Evolutionary conservation across 2,797 vertebrate genomes (phyloP).

Genomic region (Ataeniobius toweri): DNA sequence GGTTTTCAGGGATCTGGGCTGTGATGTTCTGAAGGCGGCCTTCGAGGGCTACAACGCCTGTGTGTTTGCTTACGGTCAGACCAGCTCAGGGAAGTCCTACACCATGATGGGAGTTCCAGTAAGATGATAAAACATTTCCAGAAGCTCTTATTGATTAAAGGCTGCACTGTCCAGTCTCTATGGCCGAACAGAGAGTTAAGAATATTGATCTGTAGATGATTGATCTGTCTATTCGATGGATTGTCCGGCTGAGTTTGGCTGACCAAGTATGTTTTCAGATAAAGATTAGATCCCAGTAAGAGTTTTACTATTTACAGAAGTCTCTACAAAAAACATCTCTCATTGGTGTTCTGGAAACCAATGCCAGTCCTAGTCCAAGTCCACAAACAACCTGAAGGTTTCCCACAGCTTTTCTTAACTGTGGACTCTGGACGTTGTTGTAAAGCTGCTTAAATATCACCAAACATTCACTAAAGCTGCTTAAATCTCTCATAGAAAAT

Average conservation of each 20-base stretch:
- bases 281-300: neutral
- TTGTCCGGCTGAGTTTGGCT: neutral
- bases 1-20: slow-evolving; percentile 93
- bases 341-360: too few relatives aligned
- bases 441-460: too few relatives aligned
- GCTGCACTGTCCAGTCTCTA: neutral
- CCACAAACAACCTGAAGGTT: too few relatives aligned
- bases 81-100: slow-evolving; percentile 96
- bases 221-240: neutral
- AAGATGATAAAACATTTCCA: slow-evolving; percentile 34
- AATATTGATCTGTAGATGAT: neutral
- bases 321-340: neutral
- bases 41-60: slow-evolving; percentile 98
- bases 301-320: neutral
- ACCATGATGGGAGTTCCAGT: slow-evolving; percentile 97
- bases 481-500: too few relatives aligned
- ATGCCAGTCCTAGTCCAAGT: too few relatives aligned
- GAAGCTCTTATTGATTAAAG: neutral
- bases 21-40: slow-evolving; percentile 91
- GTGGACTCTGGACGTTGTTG: too few relatives aligned
- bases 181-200: neutral
- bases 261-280: neutral
- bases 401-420: too few relatives aligned
- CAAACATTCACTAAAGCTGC: too few relatives aligned
- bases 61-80: slow-evolving; percentile 96